Percentiles rank a stretch among this genome's conserved stretches.
Evolutionary conservation across 2,113 vertebrate genomes (phyloP).

Genomic region (Aramus guarauna): DNA sequence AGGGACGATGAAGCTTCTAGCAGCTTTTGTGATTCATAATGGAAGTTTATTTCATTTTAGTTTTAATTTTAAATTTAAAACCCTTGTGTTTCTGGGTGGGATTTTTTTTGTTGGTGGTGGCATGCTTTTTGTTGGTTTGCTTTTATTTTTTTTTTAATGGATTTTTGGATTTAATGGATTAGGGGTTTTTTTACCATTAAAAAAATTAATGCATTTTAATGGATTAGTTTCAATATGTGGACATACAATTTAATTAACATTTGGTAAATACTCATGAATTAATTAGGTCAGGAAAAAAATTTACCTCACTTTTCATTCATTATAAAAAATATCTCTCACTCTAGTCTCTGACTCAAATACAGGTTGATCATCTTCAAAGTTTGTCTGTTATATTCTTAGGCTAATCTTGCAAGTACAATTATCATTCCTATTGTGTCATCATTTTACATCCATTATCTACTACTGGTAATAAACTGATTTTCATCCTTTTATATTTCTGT

Average conservation of each 20-base stretch:
- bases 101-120: neutral
- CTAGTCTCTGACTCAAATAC: neutral
- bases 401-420: neutral
- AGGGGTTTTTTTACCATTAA: too few relatives aligned
- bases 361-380: neutral
- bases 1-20: neutral
- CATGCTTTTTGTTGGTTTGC: rapidly evolving
- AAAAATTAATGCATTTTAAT: too few relatives aligned
- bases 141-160: neutral
- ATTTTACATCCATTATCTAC: neutral
- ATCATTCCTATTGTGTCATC: neutral
- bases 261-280: neutral
- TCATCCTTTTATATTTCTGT: neutral
- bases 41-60: neutral
- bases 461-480: neutral
- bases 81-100: neutral
- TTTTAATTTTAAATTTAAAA: neutral
- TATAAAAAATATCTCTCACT: neutral
- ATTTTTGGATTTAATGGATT: too few relatives aligned
- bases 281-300: neutral
- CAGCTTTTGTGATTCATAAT: neutral
- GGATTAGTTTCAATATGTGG: neutral
- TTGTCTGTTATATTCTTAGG: neutral
- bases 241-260: neutral
- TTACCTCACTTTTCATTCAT: neutral